phyloP scores from a whole-genome alignment of 2,113 vertebrate species.

The Leptodactylus fuscus region DNA sequence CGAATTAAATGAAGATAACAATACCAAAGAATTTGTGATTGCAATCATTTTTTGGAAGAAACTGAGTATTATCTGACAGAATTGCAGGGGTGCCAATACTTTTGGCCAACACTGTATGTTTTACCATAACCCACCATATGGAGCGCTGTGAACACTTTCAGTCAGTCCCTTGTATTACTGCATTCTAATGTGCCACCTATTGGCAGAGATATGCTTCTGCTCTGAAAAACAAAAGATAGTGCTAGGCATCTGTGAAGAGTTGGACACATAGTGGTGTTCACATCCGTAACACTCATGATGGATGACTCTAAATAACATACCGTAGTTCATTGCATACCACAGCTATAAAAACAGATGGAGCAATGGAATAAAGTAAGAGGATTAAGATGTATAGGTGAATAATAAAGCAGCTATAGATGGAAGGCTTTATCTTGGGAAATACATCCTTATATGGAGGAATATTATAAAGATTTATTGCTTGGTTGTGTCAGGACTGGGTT shows the following conservation, averaged over 20 bases:
- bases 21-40: too few species aligned
- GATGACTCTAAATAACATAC: neutral
- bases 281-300: neutral
- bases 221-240: neutral
- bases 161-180: neutral
- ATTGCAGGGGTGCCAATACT: too few species aligned
- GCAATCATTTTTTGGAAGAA: too few species aligned
- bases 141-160: neutral
- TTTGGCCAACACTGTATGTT: too few species aligned
- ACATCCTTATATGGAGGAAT: neutral
- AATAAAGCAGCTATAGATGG: neutral
- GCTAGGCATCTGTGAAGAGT: neutral
- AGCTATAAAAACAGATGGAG: neutral
- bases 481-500: neutral
- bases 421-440: neutral
- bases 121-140: neutral
- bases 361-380: neutral
- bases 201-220: neutral
- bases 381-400: neutral
- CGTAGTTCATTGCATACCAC: neutral
- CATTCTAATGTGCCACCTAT: neutral
- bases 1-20: too few species aligned
- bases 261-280: too few species aligned
- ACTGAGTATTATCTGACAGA: too few species aligned
- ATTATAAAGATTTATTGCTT: neutral